Evolutionary conservation across 2,113 vertebrate species (phyloP).

Genomic region (Lethenteron camtschaticum): DNA sequence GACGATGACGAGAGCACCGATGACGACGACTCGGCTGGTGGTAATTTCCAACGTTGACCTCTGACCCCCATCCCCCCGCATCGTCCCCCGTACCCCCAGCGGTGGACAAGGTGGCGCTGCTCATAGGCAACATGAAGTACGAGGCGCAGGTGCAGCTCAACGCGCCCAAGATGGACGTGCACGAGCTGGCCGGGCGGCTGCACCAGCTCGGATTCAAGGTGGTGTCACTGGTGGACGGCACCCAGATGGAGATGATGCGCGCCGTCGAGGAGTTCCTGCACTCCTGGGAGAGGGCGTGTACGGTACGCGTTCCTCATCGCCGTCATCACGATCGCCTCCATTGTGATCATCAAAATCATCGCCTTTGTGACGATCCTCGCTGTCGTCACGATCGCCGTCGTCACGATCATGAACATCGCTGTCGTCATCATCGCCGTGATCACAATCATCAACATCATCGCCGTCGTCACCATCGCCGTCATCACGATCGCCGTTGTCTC

Average conservation of each 20-base stretch:
- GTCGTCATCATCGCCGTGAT: conserved; percentile 8
- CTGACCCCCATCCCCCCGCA: no score
- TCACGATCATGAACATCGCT: background rate
- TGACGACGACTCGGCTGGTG: no score
- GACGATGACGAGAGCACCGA: no score
- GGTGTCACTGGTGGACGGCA: conserved; percentile 77
- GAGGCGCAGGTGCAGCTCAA: conserved; percentile 65
- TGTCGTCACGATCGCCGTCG: background rate
- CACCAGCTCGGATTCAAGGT: conserved; percentile 86
- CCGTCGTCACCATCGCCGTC: background rate
- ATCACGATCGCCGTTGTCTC: background rate
- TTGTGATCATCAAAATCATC: conserved; percentile 1
- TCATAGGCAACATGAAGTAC: conserved; percentile 84
- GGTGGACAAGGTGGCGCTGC: conserved; percentile 73
- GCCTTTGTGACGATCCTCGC: background rate
- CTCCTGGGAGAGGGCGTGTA: conserved; percentile 77
- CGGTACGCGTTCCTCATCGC: conserved; percentile 24
- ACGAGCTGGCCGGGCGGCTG: conserved; percentile 64
- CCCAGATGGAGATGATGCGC: conserved; percentile 70
- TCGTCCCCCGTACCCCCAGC: conserved; percentile 22
- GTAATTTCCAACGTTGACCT: no score
- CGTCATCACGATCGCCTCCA: conserved; percentile 10
- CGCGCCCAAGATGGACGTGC: conserved; percentile 81
- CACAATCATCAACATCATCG: background rate
- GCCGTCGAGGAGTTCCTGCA: conserved; percentile 72